Conservation (phyloP, 2,888 invertebrate species). For the Oscheius sp. region DNA sequence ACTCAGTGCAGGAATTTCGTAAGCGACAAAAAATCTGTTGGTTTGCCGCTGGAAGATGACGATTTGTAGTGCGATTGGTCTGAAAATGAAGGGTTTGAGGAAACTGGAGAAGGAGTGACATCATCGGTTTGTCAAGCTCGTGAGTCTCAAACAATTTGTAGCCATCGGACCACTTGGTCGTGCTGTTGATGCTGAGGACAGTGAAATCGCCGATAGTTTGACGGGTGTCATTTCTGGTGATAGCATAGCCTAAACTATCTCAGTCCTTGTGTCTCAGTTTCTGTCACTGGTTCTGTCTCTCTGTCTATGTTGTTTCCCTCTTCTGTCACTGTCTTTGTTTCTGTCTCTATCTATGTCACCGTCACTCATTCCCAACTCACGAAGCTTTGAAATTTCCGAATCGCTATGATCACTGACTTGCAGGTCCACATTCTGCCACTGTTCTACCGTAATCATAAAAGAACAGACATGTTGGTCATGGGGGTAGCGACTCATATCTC, state of each 20-base stretch:
- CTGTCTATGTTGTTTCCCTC: neutral
- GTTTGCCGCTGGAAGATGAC: neutral
- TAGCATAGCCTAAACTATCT: neutral
- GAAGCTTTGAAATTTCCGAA: neutral
- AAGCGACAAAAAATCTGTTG: neutral
- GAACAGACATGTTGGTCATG: slow-evolving; percentile 22
- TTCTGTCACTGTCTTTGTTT: neutral
- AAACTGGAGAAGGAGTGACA: neutral
- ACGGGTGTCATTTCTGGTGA: slow-evolving; percentile 26
- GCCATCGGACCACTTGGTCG: slow-evolving; percentile 20
- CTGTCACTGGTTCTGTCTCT: neutral
- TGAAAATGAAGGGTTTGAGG: neutral
- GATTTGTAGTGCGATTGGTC: slow-evolving; percentile 19
- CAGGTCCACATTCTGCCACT: slow-evolving; percentile 22
- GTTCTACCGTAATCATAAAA: slow-evolving; percentile 18
- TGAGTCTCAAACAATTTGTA: neutral
- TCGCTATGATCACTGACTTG: neutral
- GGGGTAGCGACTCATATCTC: slow-evolving; percentile 30
- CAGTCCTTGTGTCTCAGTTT: neutral
- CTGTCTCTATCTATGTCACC: neutral
- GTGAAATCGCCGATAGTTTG: slow-evolving; percentile 26
- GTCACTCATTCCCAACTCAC: neutral
- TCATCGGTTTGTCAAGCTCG: neutral
- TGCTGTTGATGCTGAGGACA: slow-evolving; percentile 23
- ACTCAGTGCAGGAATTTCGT: slow-evolving; percentile 7